A percentile compares a stretch with the other conserved stretches of the same genome.
phyloP scores from a whole-genome alignment of 2,888 invertebrate genomes.

The Netelia melanura region DNA sequence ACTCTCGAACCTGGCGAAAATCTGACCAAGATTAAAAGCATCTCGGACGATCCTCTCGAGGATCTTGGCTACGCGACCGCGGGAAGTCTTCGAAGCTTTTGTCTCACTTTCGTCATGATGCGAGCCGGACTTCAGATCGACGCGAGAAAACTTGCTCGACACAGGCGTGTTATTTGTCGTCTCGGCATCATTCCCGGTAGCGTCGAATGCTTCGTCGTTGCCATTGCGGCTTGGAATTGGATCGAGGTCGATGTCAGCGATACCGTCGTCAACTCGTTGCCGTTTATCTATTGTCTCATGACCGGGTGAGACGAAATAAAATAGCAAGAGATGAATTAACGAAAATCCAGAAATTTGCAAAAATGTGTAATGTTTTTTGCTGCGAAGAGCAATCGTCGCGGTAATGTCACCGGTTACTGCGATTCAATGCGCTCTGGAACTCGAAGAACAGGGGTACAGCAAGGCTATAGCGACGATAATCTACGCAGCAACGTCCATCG shows the following conservation, averaged over 20 bases:
- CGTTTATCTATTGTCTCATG: constrained; percentile 56
- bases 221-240: constrained; percentile 61
- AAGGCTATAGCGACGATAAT: constrained; percentile 91
- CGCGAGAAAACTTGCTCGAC: constrained; percentile 61
- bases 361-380: background rate
- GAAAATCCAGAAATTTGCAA: background rate
- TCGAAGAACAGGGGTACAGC: constrained; percentile 87
- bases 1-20: constrained; percentile 1
- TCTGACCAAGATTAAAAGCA: background rate
- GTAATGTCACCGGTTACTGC: constrained; percentile 66
- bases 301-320: constrained; percentile 36
- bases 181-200: constrained; percentile 62
- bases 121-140: constrained; percentile 63
- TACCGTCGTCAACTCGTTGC: constrained; percentile 42
- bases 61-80: constrained; percentile 43
- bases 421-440: constrained; percentile 64
- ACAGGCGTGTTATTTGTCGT: constrained; percentile 56
- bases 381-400: constrained; percentile 62
- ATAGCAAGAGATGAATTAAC: background rate
- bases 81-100: constrained; percentile 59
- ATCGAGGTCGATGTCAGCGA: constrained; percentile 54
- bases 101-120: constrained; percentile 65
- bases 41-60: background rate
- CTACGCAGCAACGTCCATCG: constrained; percentile 89
- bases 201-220: constrained; percentile 58